Percentiles rank a stretch among this genome's conserved stretches.
These are phyloP conservation scores for Sycophaga agraensis DNA, from an alignment of 1,140 invertebrate genomes.

Conservation along the genomic window DNA sequence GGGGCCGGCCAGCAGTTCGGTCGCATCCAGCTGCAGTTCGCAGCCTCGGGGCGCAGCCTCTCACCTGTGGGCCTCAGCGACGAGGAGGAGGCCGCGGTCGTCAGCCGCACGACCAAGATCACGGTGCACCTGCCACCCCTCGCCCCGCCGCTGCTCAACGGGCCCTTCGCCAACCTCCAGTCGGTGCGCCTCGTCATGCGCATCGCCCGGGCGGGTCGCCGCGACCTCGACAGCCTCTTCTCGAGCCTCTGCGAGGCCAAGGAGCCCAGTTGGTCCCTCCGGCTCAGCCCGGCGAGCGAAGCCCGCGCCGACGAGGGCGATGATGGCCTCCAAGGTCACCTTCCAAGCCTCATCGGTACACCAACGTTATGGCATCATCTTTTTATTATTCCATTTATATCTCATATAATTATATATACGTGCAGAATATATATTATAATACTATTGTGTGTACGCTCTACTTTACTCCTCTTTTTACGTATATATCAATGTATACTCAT, in stretches of 20 bases:
- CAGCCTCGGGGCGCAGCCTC: slow-evolving; percentile 13
- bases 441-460: too few relatives aligned
- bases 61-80: not conserved
- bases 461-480: too few relatives aligned
- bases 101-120: slow-evolving; percentile 39
- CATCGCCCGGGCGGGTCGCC: slow-evolving; percentile 7
- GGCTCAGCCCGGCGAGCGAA: not conserved
- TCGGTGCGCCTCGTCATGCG: slow-evolving; percentile 35
- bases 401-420: too few relatives aligned
- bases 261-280: slow-evolving; percentile 1
- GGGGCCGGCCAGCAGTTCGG: slow-evolving; percentile 3
- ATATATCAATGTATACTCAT: too few relatives aligned
- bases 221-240: not conserved
- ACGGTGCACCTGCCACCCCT: slow-evolving; percentile 36
- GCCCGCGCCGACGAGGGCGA: not conserved
- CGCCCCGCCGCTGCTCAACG: slow-evolving; percentile 17
- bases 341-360: too few relatives aligned
- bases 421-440: too few relatives aligned
- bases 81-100: slow-evolving; percentile 16
- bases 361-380: too few relatives aligned
- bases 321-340: too few relatives aligned
- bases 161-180: slow-evolving; percentile 34
- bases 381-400: too few relatives aligned
- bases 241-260: not conserved
- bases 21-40: slow-evolving; percentile 10